Evolutionary conservation across 2,888 invertebrate species (phyloP).

Genomic region (Cancer borealis): DNA sequence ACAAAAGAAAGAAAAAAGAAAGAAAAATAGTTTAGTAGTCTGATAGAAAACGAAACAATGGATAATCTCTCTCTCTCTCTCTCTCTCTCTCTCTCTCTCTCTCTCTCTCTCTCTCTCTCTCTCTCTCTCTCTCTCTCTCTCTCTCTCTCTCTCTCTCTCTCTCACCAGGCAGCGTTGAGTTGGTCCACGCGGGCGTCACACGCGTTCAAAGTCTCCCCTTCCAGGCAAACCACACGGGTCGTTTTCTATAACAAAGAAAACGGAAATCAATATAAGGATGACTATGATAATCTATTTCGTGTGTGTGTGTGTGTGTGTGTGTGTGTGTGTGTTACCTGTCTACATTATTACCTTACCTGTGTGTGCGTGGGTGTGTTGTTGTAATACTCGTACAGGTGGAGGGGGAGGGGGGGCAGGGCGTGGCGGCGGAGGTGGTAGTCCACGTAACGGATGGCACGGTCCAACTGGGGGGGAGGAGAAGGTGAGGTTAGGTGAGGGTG

Average conservation of each 20-base stretch:
- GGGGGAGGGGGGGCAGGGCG: constrained; percentile 63
- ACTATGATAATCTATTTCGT: background rate
- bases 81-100: background rate
- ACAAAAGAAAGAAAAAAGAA: background rate
- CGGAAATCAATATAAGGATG: background rate
- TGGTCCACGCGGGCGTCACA: constrained; percentile 61
- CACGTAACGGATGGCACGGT: constrained; percentile 71
- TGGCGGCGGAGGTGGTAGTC: constrained; percentile 58
- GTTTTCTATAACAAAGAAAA: constrained; percentile 49
- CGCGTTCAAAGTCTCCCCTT: background rate
- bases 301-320: background rate
- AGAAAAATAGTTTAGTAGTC: background rate
- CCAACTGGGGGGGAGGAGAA: constrained; percentile 55
- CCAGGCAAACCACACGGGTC: constrained; percentile 41
- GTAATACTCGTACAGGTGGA: constrained; percentile 77
- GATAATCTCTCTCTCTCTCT: background rate
- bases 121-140: background rate
- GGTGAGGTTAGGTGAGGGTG: background rate
- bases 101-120: background rate
- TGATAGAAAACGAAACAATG: background rate
- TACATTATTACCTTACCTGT: constrained; percentile 33
- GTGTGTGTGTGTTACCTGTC: background rate
- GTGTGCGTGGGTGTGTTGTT: constrained; percentile 59
- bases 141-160: constrained; percentile 11
- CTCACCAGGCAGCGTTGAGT: constrained; percentile 56